Evolutionary conservation across 2,113 vertebrate genomes (phyloP).

Genomic region (Oceanodroma tethys): DNA sequence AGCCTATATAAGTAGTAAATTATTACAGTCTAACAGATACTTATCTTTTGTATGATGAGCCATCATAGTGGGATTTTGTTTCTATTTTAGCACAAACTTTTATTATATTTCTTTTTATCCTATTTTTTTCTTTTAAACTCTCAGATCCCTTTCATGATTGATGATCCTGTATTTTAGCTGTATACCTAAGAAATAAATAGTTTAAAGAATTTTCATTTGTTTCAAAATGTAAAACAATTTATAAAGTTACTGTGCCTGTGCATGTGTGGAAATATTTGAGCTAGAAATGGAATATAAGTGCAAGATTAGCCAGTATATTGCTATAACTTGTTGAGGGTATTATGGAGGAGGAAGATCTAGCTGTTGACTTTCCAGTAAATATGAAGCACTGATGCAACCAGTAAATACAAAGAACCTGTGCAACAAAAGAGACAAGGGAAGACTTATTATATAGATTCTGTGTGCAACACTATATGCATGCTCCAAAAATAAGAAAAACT

Average conservation of each 20-base stretch:
- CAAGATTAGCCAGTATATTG: neutral
- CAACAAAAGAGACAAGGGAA: neutral
- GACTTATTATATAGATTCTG: neutral
- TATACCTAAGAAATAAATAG: rapidly evolving
- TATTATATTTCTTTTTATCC: neutral
- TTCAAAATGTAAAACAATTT: neutral
- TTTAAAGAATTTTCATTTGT: neutral
- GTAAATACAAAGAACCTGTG: neutral
- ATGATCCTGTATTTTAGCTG: neutral
- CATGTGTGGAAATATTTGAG: neutral
- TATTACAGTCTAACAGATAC: neutral
- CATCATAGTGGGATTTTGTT: neutral
- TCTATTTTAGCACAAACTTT: neutral
- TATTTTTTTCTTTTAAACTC: neutral
- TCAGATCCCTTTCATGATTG: neutral
- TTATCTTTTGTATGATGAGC: neutral
- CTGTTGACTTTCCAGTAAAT: neutral
- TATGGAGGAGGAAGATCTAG: neutral
- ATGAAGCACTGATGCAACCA: neutral
- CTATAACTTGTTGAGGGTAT: neutral
- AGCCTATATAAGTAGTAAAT: neutral
- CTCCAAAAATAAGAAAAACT: neutral
- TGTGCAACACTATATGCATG: neutral
- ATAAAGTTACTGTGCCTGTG: neutral
- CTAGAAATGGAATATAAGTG: neutral